Evolutionary conservation across 2,888 invertebrate species (phyloP), one percentile per base, ranked within the genome.

Genomic region (Nymphalis polychloros): DNA sequence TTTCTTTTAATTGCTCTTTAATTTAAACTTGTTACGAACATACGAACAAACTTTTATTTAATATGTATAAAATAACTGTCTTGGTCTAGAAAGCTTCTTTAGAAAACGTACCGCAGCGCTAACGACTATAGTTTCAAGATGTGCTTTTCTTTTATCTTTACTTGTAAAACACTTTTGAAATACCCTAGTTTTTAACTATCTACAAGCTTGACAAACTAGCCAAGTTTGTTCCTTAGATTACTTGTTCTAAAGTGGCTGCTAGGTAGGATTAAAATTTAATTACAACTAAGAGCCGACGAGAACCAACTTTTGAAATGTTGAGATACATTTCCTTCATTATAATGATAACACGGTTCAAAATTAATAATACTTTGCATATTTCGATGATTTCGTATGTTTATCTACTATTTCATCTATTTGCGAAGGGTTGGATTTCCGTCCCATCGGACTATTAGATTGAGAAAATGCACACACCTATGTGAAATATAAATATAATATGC

Each of bases 221-320:
- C n/a, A 72, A 74, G 69, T 74, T 74, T 68, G 60, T 63, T 62
- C 70, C 62, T 66, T 49, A 61, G 61, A 69, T 69, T 59, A 67
- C 64, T 67, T 72, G 68, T 64, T 62, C 52, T 48, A 48, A 62
- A 46, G 57, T 50, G 55, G 59, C 65, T 50, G 61, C 35, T 69
- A 59, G 64, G 61, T 48, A 65, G 72, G 75, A 76, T 78, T 76
- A 74, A 75, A 78, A 77, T 72, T 73, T 76, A 76, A 77, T 78
- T 77, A 76, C 61, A 73, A 72, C 66, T 71, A 49, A 59, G 69
- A 52, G 68, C 8, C 27, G 69, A 69, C 59, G 68, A 71, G 66
- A 67, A 64, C 67, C 62, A 67, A 67, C 60, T 59, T 69, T 72
- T 67, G 60, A 63, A 65, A 70, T 67, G 67, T 65, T 63, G 47